phyloP scores from a whole-genome alignment of 2,797 vertebrate species.

The Graptemys geographica region DNA sequence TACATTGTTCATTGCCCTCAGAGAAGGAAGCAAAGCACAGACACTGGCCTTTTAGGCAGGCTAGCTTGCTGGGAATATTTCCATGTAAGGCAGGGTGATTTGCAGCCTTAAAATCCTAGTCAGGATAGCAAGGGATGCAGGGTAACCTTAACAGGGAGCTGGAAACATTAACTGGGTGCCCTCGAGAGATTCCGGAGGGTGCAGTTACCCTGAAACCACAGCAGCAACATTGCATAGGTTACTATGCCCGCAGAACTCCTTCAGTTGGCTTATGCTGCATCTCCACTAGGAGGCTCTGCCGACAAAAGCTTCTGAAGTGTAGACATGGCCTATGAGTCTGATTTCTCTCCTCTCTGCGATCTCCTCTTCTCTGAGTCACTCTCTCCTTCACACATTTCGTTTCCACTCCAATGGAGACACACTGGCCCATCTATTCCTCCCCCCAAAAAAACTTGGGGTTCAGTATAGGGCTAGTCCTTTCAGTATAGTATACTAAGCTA shows the following conservation, averaged over 20 bases:
- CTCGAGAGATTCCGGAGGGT: too few relatives aligned
- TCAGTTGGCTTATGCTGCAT: background rate
- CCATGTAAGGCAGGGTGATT: too few relatives aligned
- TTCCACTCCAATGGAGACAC: background rate
- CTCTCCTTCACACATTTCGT: background rate
- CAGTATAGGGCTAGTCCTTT: fast-evolving
- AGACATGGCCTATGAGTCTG: background rate
- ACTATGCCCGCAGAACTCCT: too few relatives aligned
- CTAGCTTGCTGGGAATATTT: too few relatives aligned
- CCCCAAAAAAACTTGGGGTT: fast-evolving
- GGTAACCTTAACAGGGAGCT: too few relatives aligned
- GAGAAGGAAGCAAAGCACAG: background rate
- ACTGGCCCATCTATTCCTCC: background rate
- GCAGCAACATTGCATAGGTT: too few relatives aligned
- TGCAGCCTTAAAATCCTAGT: too few relatives aligned
- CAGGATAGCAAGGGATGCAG: too few relatives aligned
- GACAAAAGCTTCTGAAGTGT: background rate
- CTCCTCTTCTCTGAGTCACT: background rate
- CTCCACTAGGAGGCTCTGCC: background rate
- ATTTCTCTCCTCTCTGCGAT: background rate
- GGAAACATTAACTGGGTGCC: too few relatives aligned
- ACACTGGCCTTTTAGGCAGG: too few relatives aligned
- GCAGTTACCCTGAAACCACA: too few relatives aligned
- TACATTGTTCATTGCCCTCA: background rate
- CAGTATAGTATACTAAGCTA: fast-evolving